Base-by-base conservation (phyloP, 1,140 invertebrate genomes). In the Steinernema khuongi region DNA sequence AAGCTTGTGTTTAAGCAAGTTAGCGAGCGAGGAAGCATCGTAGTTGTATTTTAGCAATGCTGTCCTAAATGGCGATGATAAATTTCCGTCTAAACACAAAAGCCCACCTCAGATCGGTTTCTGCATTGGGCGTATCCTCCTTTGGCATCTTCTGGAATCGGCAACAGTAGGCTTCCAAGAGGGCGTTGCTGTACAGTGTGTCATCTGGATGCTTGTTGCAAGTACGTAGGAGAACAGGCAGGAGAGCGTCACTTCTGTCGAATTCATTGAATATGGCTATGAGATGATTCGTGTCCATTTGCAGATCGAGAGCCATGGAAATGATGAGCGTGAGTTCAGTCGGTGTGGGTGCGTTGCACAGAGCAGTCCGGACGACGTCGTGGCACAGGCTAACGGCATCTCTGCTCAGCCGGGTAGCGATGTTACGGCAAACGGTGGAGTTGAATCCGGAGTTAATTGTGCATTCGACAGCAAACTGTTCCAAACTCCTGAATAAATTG, bases 201-300 rank as follows among this genome's bases (percentile, higher is more conserved):
- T 60, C 50, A 7, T 60, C 50, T 22, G 50, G 50, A 22, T 60
- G 50, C 26, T 60, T 60, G 19, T 60, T 60, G 22, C 50, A 60
- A 14, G 50, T 60, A 7, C 50, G 11, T 22, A 60, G 50, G 4
- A 60, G 50, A 60, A 60, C 50, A 17, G 50, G 50, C 50, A 60
- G 22, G 4, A 60, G 22, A 7, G 50, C 50, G 50, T 60, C 50
- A 22, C 50, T 60, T 22, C 50, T 11, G 26, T 60, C 50, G 26
- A 60, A 60, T 26, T 60, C 50, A 22, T 60, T 60, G 50, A 60
- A 60, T 17, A 60, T 60, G 7, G 50, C 50, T n/a, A 60, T 60
- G 11, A 60, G 50, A 60, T 60, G 50, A 7, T 7, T 60, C 19
- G 50, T 60, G 14, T 60, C 50, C 50, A 60, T 60, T 60, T 60